phyloP scores from a whole-genome alignment of 1,140 invertebrate species.

The Bombus confusus region DNA sequence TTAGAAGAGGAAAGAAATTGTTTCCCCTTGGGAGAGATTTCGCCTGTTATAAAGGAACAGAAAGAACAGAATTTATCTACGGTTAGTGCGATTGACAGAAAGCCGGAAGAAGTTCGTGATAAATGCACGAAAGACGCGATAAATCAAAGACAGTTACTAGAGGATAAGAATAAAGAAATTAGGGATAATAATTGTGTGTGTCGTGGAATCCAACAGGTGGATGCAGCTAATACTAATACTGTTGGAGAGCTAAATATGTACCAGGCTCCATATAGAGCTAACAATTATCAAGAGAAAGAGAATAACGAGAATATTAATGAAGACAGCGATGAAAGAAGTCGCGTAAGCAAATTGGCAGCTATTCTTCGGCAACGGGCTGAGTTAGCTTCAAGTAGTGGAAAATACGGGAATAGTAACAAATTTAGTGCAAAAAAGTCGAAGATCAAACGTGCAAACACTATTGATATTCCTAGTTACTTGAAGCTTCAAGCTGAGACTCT shows the following conservation, averaged over 20 bases:
- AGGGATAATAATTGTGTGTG: constrained; percentile 26
- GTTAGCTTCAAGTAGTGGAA: constrained; percentile 50
- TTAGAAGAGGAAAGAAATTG: constrained; percentile 85
- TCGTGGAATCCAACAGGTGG: constrained; percentile 9
- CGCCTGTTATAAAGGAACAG: constrained; percentile 17
- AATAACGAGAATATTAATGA: constrained; percentile 60
- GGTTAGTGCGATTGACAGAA: constrained; percentile 21
- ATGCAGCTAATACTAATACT: neutral
- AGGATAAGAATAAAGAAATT: constrained; percentile 70
- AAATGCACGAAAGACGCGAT: constrained; percentile 80
- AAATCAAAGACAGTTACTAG: constrained; percentile 78
- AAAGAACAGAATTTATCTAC: neutral
- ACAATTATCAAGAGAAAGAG: constrained; percentile 51
- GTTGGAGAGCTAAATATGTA: constrained; percentile 8
- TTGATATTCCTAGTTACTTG: constrained; percentile 90
- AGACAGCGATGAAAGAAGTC: constrained; percentile 41
- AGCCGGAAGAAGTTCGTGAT: constrained; percentile 65
- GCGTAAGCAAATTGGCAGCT: constrained; percentile 56
- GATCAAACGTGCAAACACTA: constrained; percentile 94
- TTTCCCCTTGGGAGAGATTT: constrained; percentile 38
- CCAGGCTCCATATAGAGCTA: constrained; percentile 32
- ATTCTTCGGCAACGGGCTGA: constrained; percentile 69
- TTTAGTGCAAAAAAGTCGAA: constrained; percentile 88
- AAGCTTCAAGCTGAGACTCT: constrained; percentile 77
- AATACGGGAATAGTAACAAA: constrained; percentile 77